Conservation (phyloP, 2,113 vertebrate species). For the Diphyllodes magnificus region DNA sequence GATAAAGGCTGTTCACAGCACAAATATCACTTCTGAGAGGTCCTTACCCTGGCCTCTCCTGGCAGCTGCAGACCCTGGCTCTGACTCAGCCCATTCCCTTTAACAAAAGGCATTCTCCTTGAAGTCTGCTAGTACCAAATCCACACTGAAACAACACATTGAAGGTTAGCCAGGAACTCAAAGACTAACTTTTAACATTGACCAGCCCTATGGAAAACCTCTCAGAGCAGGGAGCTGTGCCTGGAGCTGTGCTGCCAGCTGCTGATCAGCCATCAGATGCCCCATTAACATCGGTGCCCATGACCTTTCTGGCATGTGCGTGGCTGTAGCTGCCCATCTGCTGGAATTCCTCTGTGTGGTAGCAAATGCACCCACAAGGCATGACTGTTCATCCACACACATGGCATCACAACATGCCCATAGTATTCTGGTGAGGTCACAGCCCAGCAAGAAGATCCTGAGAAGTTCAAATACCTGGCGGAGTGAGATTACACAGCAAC, state of each 20-base stretch:
- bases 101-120: neutral
- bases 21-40: neutral
- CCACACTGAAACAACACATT: neutral
- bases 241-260: neutral
- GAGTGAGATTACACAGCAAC: neutral
- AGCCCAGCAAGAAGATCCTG: neutral
- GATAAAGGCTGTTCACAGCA: neutral
- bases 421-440: constrained; percentile 35
- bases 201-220: neutral
- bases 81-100: neutral
- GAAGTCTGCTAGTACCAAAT: neutral
- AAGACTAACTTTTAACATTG: neutral
- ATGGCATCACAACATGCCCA: neutral
- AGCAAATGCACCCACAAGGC: neutral
- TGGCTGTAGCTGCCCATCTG: constrained; percentile 18
- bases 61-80: neutral
- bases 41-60: neutral
- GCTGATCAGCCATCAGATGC: neutral
- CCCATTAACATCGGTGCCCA: neutral
- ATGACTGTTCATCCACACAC: neutral
- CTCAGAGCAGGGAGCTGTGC: neutral
- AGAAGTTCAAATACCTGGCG: neutral
- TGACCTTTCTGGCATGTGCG: constrained; percentile 17
- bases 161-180: neutral
- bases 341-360: constrained; percentile 4